phyloP scores from a whole-genome alignment of 1,140 invertebrate species.

The Lasioglossum baleicum region DNA sequence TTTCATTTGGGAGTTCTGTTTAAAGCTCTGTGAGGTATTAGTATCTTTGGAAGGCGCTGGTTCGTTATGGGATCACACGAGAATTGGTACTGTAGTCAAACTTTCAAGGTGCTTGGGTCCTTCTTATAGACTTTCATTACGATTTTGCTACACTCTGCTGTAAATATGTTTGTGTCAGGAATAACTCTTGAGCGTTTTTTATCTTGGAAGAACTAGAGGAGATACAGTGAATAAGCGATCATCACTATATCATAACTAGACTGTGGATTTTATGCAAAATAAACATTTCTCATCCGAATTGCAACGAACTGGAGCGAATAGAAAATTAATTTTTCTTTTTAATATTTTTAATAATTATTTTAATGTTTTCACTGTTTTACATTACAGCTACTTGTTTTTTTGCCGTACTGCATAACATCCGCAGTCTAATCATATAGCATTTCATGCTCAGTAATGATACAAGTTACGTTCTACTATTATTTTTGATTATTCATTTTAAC shows the following conservation, averaged over 20 bases:
- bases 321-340: no score
- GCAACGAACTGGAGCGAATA: no score
- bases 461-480: not conserved
- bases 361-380: no score
- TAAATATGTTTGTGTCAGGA: conserved; percentile 47
- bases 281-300: no score
- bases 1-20: conserved; percentile 36
- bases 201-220: conserved; percentile 28
- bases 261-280: no score
- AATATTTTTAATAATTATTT: no score
- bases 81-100: conserved; percentile 24
- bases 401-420: no score
- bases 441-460: not conserved
- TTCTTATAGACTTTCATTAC: conserved; percentile 32
- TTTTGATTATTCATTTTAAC: conserved; percentile 1
- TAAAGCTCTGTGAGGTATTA: conserved; percentile 46
- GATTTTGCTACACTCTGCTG: conserved; percentile 37
- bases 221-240: conserved; percentile 1
- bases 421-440: not conserved
- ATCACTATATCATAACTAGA: not conserved
- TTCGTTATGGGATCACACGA: conserved; percentile 45
- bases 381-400: no score
- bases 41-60: conserved; percentile 53
- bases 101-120: conserved; percentile 60
- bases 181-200: conserved; percentile 20